Conservation (phyloP, 2,888 invertebrate species). For the Epistrophella euchroma region DNA sequence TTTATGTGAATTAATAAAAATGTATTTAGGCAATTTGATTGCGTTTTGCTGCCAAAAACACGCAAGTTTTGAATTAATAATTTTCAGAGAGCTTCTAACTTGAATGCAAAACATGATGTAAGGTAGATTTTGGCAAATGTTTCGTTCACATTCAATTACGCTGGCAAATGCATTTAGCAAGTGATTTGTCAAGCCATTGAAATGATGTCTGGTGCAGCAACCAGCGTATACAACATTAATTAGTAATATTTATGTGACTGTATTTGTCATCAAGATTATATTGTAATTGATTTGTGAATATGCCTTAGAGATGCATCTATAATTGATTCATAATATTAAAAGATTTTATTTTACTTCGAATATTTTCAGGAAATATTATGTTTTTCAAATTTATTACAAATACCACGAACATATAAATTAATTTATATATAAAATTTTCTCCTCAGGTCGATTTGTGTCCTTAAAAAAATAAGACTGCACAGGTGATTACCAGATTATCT, state of each 20-base stretch:
- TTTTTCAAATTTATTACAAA: not conserved
- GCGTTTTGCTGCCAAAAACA: constrained; percentile 60
- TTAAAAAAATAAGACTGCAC: too few species aligned
- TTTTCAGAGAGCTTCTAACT: constrained; percentile 7
- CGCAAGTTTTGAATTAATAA: constrained; percentile 53
- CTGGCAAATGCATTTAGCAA: constrained; percentile 72
- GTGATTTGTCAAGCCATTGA: constrained; percentile 73
- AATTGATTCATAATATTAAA: constrained; percentile 6
- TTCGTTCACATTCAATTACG: constrained; percentile 67
- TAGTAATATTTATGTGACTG: constrained; percentile 63
- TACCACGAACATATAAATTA: too few species aligned
- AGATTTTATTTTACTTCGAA: not conserved
- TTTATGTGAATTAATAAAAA: constrained; percentile 63
- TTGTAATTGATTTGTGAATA: constrained; percentile 68
- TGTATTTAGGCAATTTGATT: constrained; percentile 36
- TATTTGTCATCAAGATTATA: constrained; percentile 50
- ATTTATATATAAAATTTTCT: too few species aligned
- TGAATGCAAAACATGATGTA: constrained; percentile 27
- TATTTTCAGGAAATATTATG: not conserved
- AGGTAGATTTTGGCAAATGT: constrained; percentile 56
- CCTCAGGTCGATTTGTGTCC: too few species aligned
- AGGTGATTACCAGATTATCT: too few species aligned
- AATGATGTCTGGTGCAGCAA: constrained; percentile 38
- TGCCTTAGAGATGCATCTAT: constrained; percentile 24
- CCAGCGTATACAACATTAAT: constrained; percentile 49